Conservation (phyloP, 2,113 vertebrate genomes). For the Falcunculus frontatus region DNA sequence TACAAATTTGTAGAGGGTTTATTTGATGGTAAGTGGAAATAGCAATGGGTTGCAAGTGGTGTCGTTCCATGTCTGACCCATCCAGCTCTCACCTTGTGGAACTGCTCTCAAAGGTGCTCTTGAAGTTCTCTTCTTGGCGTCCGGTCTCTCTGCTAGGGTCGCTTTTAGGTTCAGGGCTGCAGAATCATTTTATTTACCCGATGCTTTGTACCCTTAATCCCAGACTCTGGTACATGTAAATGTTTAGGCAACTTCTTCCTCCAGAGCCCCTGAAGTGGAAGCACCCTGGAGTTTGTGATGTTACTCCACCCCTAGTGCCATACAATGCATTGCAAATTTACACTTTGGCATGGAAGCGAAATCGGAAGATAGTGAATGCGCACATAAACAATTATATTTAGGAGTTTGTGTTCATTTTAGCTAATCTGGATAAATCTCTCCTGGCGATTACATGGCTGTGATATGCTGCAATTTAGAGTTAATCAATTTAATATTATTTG, state of each 20-base stretch:
- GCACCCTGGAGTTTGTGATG: background rate
- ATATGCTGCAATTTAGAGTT: conserved; percentile 17
- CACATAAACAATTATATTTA: background rate
- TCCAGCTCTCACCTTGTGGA: background rate
- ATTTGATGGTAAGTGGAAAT: conserved; percentile 18
- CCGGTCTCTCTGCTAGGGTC: background rate
- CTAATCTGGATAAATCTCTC: background rate
- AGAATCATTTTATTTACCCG: background rate
- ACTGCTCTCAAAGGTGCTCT: background rate
- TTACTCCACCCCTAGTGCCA: conserved; percentile 35
- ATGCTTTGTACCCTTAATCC: background rate
- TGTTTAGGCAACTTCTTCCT: background rate
- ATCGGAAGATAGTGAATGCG: background rate
- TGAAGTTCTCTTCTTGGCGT: background rate
- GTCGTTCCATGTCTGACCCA: conserved; percentile 12
- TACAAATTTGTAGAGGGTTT: background rate
- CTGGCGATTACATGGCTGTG: background rate
- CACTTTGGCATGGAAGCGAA: background rate
- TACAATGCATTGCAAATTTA: background rate
- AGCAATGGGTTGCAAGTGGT: background rate
- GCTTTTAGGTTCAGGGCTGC: background rate
- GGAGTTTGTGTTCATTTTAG: background rate
- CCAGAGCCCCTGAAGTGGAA: background rate
- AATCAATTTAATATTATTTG: background rate
- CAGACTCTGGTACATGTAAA: background rate